Evolutionary conservation across 2,888 invertebrate genomes (phyloP).

Genomic region (Monochamus alternatus): DNA sequence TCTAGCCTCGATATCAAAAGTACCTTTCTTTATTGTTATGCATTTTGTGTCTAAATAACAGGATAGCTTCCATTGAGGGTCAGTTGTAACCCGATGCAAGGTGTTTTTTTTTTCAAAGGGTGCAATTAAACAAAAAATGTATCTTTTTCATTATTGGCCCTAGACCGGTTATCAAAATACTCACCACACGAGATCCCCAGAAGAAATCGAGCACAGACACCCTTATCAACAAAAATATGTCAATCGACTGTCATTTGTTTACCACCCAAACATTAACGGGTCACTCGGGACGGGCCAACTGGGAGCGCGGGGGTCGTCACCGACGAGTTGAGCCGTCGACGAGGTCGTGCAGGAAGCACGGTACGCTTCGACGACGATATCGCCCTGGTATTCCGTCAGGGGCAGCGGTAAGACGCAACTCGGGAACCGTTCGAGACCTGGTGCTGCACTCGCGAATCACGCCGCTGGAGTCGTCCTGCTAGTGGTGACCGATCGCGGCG

Average conservation of each 20-base stretch:
- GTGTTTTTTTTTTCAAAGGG: background rate
- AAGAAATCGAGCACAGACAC: background rate
- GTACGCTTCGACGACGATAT: background rate
- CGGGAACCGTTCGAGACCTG: background rate
- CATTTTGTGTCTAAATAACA: background rate
- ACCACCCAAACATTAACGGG: conserved; percentile 8
- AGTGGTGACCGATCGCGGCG: background rate
- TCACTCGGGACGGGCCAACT: background rate
- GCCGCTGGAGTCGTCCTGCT: background rate
- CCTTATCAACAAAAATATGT: conserved; percentile 14
- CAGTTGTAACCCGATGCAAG: too few relatives aligned
- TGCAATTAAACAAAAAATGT: background rate
- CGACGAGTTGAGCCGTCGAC: background rate
- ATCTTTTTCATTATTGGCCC: background rate
- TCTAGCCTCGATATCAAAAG: background rate
- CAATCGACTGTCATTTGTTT: conserved; percentile 26
- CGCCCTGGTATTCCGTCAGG: background rate
- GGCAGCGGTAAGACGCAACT: background rate
- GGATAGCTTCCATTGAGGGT: too few relatives aligned
- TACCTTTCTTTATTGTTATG: background rate
- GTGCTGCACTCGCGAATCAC: conserved; percentile 13
- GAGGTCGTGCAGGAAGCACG: background rate
- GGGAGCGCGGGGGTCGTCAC: background rate
- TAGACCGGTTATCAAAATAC: conserved; percentile 5
- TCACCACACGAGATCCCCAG: background rate